A percentile compares a stretch with the other conserved stretches of the same genome.
These are phyloP conservation scores for Orthonyx spaldingii DNA, from an alignment of 2,113 vertebrate genomes.

Conservation along the genomic window DNA sequence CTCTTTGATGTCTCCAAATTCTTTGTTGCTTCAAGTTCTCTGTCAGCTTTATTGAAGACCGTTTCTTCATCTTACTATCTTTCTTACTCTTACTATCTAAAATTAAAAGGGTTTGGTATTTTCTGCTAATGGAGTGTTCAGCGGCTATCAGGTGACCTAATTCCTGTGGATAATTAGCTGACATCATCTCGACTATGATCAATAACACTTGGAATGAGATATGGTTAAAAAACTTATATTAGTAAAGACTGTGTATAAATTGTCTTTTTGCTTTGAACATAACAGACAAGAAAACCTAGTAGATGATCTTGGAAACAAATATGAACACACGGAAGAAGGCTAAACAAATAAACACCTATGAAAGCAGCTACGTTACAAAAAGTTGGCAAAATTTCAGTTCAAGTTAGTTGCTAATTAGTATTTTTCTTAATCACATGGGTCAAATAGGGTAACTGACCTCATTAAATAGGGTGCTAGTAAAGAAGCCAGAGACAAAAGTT, in stretches of 20 bases:
- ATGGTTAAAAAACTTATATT: neutral
- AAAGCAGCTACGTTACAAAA: neutral
- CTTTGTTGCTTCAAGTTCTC: neutral
- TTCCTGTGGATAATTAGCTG: neutral
- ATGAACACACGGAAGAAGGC: neutral
- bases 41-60: neutral
- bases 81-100: neutral
- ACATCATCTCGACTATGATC: neutral
- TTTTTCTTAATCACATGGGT: neutral
- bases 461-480: neutral
- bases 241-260: neutral
- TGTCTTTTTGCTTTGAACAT: neutral
- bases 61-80: neutral
- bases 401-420: neutral
- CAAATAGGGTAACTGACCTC: neutral
- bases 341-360: neutral
- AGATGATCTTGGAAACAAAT: neutral
- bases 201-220: neutral
- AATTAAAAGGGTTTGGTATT: neutral
- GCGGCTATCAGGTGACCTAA: neutral
- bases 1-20: neutral
- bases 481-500: neutral
- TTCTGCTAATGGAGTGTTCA: neutral
- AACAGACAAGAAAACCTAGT: neutral
- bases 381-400: neutral